These are phyloP conservation scores for Beris chalybata DNA, from an alignment of 2,888 invertebrate species.

Conservation along the genomic window DNA sequence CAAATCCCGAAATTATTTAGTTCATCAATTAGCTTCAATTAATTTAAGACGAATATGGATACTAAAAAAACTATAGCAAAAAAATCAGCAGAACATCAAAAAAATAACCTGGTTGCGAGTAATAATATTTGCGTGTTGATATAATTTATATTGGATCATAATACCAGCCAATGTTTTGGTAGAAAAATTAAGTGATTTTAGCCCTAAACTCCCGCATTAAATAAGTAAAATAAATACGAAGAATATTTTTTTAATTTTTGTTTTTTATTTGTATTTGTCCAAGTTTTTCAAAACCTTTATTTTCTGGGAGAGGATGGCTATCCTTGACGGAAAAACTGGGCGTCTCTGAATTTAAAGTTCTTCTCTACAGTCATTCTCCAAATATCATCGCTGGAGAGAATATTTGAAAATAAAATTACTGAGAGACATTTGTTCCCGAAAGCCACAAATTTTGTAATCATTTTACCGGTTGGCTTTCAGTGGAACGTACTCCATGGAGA, in stretches of 20 bases:
- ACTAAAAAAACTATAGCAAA: not conserved
- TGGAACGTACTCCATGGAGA: too few species aligned
- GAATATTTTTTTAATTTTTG: too few species aligned
- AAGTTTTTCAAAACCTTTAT: too few species aligned
- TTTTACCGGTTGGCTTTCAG: too few species aligned
- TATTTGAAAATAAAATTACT: too few species aligned
- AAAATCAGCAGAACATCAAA: slow-evolving; percentile 32
- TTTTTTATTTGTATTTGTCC: too few species aligned
- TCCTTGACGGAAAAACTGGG: not conserved
- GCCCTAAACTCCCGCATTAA: slow-evolving; percentile 7
- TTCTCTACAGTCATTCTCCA: not conserved
- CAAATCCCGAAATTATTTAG: not conserved
- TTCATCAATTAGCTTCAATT: not conserved
- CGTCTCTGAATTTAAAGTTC: not conserved
- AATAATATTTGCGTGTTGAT: slow-evolving; percentile 58
- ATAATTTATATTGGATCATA: slow-evolving; percentile 20
- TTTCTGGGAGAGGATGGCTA: too few species aligned
- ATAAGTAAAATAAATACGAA: too few species aligned
- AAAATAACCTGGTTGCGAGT: slow-evolving; percentile 52
- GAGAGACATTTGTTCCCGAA: too few species aligned
- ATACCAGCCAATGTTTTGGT: slow-evolving; percentile 34
- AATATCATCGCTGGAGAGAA: too few species aligned
- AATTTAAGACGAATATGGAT: not conserved
- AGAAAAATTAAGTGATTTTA: slow-evolving; percentile 32
- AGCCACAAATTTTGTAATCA: too few species aligned